phyloP scores from a whole-genome alignment of 2,888 invertebrate genomes.

The Chalcosyrphus nemorum region DNA sequence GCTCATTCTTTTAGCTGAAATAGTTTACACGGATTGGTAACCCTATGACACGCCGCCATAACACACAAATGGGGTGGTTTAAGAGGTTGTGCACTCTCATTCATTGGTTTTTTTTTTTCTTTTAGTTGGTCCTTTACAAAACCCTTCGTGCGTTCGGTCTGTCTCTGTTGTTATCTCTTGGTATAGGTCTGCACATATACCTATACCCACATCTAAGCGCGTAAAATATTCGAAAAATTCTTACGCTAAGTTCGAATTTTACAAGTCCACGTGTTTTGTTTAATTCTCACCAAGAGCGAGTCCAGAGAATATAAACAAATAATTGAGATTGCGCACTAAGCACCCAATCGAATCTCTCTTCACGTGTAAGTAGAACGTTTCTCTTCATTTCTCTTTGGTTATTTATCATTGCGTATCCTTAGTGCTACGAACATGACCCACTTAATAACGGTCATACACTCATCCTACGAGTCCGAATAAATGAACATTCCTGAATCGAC shows the following conservation, averaged over 20 bases:
- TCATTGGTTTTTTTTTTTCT: conserved; percentile 9
- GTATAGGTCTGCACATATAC: conserved; percentile 6
- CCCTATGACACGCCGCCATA: background rate
- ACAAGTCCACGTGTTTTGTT: conserved; percentile 40
- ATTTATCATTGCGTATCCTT: background rate
- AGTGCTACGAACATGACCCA: conserved; percentile 44
- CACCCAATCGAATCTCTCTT: background rate
- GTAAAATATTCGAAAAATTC: conserved; percentile 32
- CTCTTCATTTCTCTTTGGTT: conserved; percentile 22
- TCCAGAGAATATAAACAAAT: conserved; percentile 43
- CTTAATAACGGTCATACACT: conserved; percentile 3
- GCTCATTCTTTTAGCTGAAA: too few species aligned
- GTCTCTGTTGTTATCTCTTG: conserved; percentile 2
- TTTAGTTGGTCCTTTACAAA: too few species aligned
- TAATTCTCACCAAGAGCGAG: background rate
- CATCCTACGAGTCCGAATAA: conserved; percentile 12
- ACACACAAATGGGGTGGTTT: conserved; percentile 16
- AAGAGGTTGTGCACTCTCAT: conserved; percentile 8
- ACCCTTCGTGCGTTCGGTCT: conserved; percentile 41
- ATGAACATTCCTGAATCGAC: conserved; percentile 26
- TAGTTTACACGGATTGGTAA: conserved; percentile 4
- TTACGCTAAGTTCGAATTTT: conserved; percentile 38
- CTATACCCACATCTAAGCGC: background rate
- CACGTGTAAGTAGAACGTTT: background rate
- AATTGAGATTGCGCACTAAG: conserved; percentile 18